phyloP scores from a whole-genome alignment of 2,113 vertebrate species.

The Corynorhinus townsendii region DNA sequence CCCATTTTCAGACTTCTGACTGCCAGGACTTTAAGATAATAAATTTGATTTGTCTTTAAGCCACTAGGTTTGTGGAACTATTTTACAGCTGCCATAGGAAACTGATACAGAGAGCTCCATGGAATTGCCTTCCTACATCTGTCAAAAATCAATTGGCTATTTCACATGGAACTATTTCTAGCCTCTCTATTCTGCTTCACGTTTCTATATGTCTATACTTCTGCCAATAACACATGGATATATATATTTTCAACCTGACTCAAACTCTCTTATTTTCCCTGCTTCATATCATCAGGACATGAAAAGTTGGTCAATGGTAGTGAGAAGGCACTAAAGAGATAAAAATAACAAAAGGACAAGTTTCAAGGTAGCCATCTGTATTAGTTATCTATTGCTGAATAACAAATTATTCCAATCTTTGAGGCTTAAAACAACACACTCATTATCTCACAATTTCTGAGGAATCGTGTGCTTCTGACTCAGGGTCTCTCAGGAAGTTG shows the following conservation, averaged over 20 bases:
- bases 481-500: not conserved
- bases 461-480: not conserved
- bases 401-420: not conserved
- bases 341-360: not conserved
- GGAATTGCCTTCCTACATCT: not conserved
- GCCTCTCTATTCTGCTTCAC: not conserved
- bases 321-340: not conserved
- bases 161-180: not conserved
- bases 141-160: not conserved
- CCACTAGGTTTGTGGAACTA: not conserved
- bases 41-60: not conserved
- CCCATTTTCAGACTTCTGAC: not conserved
- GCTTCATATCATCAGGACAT: not conserved
- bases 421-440: not conserved
- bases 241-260: not conserved
- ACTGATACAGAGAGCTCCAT: not conserved
- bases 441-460: not conserved
- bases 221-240: not conserved
- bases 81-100: not conserved
- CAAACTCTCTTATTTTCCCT: slow-evolving; percentile 1
- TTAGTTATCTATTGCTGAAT: not conserved
- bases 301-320: not conserved
- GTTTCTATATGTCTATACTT: not conserved
- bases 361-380: not conserved
- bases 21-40: not conserved